Evolutionary conservation across 53 echinoderm and acorn worm species (phyloP), one percentile per base, ranked within the genome.

Genomic region (Antedon mediterranea): DNA sequence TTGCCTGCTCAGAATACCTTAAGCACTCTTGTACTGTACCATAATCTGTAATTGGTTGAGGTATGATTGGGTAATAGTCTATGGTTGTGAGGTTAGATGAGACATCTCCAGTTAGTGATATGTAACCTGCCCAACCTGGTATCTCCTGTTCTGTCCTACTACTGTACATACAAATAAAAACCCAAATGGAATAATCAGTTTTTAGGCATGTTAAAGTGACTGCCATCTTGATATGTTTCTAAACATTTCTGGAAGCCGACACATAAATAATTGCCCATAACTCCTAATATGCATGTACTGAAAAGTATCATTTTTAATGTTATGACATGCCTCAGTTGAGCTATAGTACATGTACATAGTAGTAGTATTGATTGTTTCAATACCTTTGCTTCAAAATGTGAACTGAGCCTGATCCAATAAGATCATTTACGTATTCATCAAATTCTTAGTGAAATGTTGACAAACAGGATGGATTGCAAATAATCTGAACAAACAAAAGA

Each of bases 11-110:
- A 9, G 80, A 28, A 73, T 20, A 31, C 42, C 32, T 31, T 20
- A 81, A 34, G 37, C 81, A 81, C 74, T 81, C 81, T 74, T 81
- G 32, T 6, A 81, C 42, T 23, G 81, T 81, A 5, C 30, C 15
- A 77, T 80, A 77, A 26, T 90, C 85, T 28, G 90, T 90, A 28
- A 87, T 85, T 8, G 85, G 90, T 8, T 78, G 43, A 71, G 81
- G 79, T 77, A 90, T 87, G 15, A 84, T 73, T 11, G 90, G 87
- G 78, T 87, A 90, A 73, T 90, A 90, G 28, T 90, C 87, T 33
- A 87, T 81, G 9, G 90, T 82, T n/a, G 85, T 87, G 15, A 73
- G 34, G 4, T 26, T 20, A 31, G 43, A 27, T 43, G 90, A 85
- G 14, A 11, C 72, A 31, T 41, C 31, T 71, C 87, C 82, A 31